A percentile compares a stretch with the other conserved stretches of the same genome.
These are phyloP conservation scores for Salmo trutta DNA, from an alignment of 2,797 vertebrate species.

Conservation along the genomic window DNA sequence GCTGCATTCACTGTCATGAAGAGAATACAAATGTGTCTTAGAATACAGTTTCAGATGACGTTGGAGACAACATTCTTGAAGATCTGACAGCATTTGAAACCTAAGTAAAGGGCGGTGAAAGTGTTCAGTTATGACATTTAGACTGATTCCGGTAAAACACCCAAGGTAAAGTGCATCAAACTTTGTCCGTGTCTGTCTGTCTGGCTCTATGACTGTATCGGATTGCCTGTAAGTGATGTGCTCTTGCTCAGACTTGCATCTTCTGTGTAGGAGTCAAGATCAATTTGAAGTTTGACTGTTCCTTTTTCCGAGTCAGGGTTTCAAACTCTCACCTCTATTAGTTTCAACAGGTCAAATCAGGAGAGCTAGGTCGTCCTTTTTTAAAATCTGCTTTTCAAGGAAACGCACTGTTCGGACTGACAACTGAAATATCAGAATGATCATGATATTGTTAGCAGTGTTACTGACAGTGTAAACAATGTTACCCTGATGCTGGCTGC, in stretches of 20 bases:
- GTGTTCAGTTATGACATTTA: not conserved
- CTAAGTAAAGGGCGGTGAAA: not conserved
- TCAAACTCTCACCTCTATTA: not conserved
- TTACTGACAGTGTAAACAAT: constrained; percentile 58
- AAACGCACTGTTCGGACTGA: constrained; percentile 32
- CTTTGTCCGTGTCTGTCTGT: too few species aligned
- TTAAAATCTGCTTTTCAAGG: not conserved
- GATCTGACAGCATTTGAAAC: not conserved
- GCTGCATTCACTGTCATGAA: not conserved
- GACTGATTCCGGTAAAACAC: not conserved
- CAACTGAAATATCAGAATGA: constrained; percentile 37
- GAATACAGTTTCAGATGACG: not conserved
- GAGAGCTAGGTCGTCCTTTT: not conserved
- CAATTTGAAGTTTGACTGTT: not conserved
- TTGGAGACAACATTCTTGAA: not conserved
- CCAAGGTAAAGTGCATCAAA: not conserved
- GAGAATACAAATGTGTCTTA: not conserved
- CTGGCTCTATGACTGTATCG: not conserved
- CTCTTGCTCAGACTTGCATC: constrained; percentile 6
- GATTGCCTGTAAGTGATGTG: constrained; percentile 10
- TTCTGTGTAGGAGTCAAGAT: not conserved
- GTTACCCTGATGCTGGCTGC: not conserved
- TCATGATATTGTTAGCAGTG: constrained; percentile 13
- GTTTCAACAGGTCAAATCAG: not conserved
- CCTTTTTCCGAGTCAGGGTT: not conserved